Base-by-base conservation (phyloP, 1,140 invertebrate genomes). In the Ceratosolen fusciceps region DNA sequence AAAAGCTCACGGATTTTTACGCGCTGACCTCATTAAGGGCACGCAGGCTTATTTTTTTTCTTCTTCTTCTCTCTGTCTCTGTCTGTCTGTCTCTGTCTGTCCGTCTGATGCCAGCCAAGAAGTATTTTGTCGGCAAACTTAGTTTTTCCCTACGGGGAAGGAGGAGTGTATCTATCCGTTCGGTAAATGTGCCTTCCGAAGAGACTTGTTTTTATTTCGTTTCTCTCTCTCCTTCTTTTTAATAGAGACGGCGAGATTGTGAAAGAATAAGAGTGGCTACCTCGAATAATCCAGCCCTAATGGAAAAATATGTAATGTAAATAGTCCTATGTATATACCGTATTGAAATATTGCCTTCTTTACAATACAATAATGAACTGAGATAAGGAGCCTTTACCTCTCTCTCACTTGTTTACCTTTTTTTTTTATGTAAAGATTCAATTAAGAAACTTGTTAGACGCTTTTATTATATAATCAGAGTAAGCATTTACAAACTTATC, bases 21-120 rank as follows among this genome's bases (percentile, higher is more conserved):
- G 49, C 47, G 34, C 71, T 73, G 49, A 73, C 52, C 71, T 73
- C 31, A 52, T 73, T 58, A 73, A 58, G 24, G 54, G 19, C 67
- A 24, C 67, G 67, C n/a, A 37, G 19, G 26, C 16, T 65, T 34
- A 0, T 65, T 60, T 60, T 60, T 60, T 31, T 60, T 65, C 37
- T 65, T n/a, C n/a, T n/a, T n/a, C n/a, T n/a, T n/a, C n/a, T n/a
- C n/a, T n/a, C n/a, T n/a, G n/a, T n/a, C n/a, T n/a, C n/a, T n/a
- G n/a, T n/a, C n/a, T n/a, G n/a, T n/a, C n/a, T n/a, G n/a, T n/a
- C n/a, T n/a, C n/a, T n/a, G n/a, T n/a, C n/a, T n/a, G n/a, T n/a
- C n/a, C n/a, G n/a, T n/a, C n/a, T 37, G 29, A 65, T 21, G 29
- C 14, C 37, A 31, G 60, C 37, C 60, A 2, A 65, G 60, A 37